phyloP scores from a whole-genome alignment of 2,888 invertebrate genomes.

The Heteromyza rotundicornis region DNA sequence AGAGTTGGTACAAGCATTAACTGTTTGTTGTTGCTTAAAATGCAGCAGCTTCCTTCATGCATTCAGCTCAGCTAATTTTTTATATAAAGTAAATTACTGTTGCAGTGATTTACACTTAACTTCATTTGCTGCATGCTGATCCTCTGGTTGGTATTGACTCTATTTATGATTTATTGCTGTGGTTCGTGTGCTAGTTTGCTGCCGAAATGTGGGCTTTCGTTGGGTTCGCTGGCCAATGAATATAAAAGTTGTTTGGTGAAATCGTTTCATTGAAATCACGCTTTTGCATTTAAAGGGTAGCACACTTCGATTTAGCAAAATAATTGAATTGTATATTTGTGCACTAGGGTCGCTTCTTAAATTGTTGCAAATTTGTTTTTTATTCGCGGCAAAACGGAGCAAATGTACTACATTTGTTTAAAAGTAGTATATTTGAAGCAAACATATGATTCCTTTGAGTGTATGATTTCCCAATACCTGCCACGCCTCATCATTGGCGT shows the following conservation, averaged over 20 bases:
- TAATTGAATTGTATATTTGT: not conserved
- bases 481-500: no score
- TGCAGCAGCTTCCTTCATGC: not conserved
- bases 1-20: not conserved
- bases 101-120: not conserved
- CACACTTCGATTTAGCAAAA: conserved; percentile 5
- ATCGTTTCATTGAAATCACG: conserved; percentile 12
- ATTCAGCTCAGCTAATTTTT: not conserved
- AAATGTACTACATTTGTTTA: no score
- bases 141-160: not conserved
- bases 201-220: not conserved
- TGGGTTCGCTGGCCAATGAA: not conserved
- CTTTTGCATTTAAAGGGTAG: conserved; percentile 24
- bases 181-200: not conserved
- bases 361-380: no score
- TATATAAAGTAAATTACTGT: not conserved
- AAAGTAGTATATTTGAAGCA: no score
- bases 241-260: not conserved
- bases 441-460: no score
- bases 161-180: conserved; percentile 4
- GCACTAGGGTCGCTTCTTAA: no score
- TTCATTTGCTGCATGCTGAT: not conserved
- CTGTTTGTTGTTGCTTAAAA: conserved; percentile 1
- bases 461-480: no score
- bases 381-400: no score